These are phyloP conservation scores for Ennomos fuscantarius DNA, from an alignment of 2,888 invertebrate genomes.

Conservation along the genomic window DNA sequence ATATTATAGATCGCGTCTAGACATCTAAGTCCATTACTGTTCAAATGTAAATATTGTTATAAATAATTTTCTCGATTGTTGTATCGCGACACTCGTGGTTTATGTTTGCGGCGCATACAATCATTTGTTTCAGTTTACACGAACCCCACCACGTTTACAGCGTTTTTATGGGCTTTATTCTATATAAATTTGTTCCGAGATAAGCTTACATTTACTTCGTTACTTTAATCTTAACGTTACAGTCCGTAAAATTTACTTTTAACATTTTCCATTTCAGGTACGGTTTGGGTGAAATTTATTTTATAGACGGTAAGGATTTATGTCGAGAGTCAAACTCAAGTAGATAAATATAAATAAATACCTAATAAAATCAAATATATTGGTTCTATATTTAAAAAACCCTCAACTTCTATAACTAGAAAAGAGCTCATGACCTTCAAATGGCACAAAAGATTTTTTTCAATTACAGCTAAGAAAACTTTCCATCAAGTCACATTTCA, in stretches of 20 bases:
- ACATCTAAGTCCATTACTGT: slow-evolving; percentile 5
- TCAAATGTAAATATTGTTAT: background rate
- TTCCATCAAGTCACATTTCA: no score
- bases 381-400: no score
- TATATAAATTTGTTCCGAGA: slow-evolving; percentile 33
- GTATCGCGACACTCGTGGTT: slow-evolving; percentile 27
- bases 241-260: slow-evolving; percentile 17
- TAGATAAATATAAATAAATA: background rate
- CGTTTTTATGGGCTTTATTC: slow-evolving; percentile 36
- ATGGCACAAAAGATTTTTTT: no score
- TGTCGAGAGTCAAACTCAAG: background rate
- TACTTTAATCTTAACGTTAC: slow-evolving; percentile 23
- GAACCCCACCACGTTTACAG: slow-evolving; percentile 31
- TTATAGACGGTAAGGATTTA: background rate
- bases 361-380: background rate
- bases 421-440: no score
- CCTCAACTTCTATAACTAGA: no score
- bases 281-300: background rate
- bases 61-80: slow-evolving; percentile 32
- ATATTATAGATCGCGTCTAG: slow-evolving; percentile 12
- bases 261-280: slow-evolving; percentile 7
- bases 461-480: no score
- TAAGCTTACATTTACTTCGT: slow-evolving; percentile 33
- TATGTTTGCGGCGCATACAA: slow-evolving; percentile 27
- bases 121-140: slow-evolving; percentile 36